A percentile compares a stretch with the other conserved stretches of the same genome.
phyloP scores from a whole-genome alignment of 2,113 vertebrate species.

The Sitta europaea region DNA sequence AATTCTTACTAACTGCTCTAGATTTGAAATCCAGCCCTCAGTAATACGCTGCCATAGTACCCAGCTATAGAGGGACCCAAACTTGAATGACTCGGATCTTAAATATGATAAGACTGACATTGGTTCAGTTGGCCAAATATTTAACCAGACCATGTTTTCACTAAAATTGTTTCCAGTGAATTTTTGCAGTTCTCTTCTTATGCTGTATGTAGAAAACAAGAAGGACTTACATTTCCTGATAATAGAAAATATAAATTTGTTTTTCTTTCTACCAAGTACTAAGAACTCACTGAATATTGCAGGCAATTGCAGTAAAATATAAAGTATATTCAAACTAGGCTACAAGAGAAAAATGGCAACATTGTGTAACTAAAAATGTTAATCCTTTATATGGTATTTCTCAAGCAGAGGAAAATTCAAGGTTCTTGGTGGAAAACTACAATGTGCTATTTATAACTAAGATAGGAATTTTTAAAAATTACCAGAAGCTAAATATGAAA shows the following conservation, averaged over 20 bases:
- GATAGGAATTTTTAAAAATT: neutral
- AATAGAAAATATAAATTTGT: neutral
- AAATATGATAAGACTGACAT: neutral
- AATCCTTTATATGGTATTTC: neutral
- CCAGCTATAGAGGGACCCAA: neutral
- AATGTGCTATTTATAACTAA: neutral
- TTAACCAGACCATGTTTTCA: neutral
- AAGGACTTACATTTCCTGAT: neutral
- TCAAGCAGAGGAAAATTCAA: neutral
- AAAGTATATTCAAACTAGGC: neutral
- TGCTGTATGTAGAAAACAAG: neutral
- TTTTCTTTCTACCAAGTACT: neutral
- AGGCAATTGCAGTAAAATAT: neutral
- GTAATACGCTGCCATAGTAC: neutral
- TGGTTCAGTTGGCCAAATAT: neutral
- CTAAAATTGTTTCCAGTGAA: neutral
- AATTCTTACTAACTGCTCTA: neutral
- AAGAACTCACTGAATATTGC: neutral
- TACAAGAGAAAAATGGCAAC: neutral
- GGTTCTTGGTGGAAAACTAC: neutral
- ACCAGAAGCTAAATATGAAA: neutral
- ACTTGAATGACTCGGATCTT: neutral
- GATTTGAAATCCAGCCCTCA: neutral
- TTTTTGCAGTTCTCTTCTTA: neutral
- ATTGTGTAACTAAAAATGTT: neutral